Percentiles rank a stretch among this genome's conserved stretches.
Evolutionary conservation across 35 echinoderm and acorn worm species (phyloP).

Genomic region (Anneissia japonica): DNA sequence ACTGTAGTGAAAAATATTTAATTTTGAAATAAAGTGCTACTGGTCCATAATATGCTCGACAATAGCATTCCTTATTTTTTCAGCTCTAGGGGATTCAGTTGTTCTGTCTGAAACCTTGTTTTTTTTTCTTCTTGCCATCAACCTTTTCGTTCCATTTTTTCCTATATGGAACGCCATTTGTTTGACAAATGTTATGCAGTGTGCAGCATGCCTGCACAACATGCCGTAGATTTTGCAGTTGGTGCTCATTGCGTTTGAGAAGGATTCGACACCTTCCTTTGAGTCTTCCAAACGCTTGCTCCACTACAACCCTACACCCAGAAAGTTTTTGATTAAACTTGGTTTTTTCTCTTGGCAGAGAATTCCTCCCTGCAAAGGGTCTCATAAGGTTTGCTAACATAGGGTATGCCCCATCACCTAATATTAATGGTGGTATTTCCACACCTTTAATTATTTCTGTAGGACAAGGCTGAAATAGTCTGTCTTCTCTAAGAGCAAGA

Average conservation of each 20-base stretch:
- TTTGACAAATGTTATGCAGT: conserved; percentile 12
- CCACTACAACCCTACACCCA: not conserved
- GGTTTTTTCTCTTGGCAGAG: not conserved
- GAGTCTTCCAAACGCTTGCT: conserved; percentile 32
- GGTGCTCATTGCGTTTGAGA: conserved; percentile 8
- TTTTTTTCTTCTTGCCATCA: not conserved
- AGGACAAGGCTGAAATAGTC: not conserved
- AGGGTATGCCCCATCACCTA: not conserved
- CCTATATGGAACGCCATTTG: not conserved
- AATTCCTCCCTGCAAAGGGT: not conserved
- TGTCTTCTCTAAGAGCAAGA: not conserved
- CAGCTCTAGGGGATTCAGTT: too few relatives aligned
- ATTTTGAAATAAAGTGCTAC: too few relatives aligned
- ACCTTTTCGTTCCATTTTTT: not conserved
- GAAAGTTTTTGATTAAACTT: conserved; percentile 11
- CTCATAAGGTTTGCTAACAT: not conserved
- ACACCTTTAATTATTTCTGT: not conserved
- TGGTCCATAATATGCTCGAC: too few relatives aligned
- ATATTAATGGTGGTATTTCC: not conserved
- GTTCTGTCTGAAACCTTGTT: not conserved
- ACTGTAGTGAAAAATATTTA: too few relatives aligned
- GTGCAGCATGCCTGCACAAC: not conserved
- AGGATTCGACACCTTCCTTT: conserved; percentile 33
- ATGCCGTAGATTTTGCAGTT: not conserved
- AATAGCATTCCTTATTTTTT: too few relatives aligned